Evolutionary conservation across 1,140 invertebrate species (phyloP).

Genomic region (Nephotettix cincticeps): DNA sequence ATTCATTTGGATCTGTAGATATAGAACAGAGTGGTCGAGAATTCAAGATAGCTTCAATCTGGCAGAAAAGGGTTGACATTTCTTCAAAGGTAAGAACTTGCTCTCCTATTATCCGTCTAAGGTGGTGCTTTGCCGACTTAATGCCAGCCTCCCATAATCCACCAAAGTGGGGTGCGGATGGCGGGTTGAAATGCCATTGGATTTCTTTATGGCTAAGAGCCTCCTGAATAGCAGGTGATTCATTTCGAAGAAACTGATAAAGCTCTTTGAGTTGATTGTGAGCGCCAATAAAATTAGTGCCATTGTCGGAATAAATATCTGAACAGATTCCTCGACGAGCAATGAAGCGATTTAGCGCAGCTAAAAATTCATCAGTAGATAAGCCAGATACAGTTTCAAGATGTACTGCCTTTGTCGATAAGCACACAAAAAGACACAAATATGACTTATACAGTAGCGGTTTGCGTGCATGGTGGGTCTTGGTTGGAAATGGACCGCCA

Average conservation of each 20-base stretch:
- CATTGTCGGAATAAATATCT: conserved; percentile 41
- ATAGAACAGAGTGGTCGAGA: neutral
- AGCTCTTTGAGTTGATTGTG: conserved; percentile 38
- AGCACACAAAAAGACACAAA: no score
- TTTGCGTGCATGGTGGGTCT: conserved; percentile 34
- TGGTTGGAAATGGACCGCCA: conserved; percentile 34
- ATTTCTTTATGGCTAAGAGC: conserved; percentile 23
- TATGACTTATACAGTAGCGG: conserved; percentile 43
- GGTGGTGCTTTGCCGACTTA: conserved; percentile 24
- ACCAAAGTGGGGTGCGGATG: conserved; percentile 39
- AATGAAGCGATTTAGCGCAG: conserved; percentile 42
- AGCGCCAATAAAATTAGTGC: conserved; percentile 45
- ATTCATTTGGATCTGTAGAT: conserved; percentile 29
- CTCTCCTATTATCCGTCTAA: neutral
- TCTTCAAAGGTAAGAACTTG: neutral
- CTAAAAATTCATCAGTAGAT: conserved; percentile 42
- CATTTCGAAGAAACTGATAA: conserved; percentile 6
- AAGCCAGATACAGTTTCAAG: conserved; percentile 43
- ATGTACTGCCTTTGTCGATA: conserved; percentile 43
- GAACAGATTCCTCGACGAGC: conserved; percentile 37
- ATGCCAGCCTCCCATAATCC: conserved; percentile 43
- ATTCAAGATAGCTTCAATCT: conserved; percentile 16
- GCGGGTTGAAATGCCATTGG: conserved; percentile 42
- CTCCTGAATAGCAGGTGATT: neutral
- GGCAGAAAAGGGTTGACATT: neutral